Evolutionary conservation across 2,113 vertebrate species (phyloP), one percentile per base, ranked within the genome.

Genomic region (Chloebia gouldiae): DNA sequence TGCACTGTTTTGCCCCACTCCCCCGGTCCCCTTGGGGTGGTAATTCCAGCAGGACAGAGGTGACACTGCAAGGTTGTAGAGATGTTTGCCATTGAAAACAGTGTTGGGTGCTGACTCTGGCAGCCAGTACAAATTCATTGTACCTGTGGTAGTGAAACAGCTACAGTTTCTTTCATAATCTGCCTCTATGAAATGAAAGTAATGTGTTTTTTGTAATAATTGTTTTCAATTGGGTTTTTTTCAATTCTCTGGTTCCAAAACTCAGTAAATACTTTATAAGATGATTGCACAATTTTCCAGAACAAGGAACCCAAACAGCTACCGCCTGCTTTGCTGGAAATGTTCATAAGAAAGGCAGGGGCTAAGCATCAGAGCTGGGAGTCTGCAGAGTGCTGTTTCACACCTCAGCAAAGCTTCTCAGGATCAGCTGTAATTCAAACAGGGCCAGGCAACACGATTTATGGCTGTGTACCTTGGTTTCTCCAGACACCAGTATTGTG

Each of bases 121-220:
- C 56, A 30, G 28, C 24, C 2, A 0, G 4, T 21, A 40, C 14
- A 23, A 44, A 56, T 40, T 35, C 15, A 2, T 63, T 22, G 3
- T 44, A 35, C 47, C 39, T 27, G 6, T 28, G 9, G 60, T 15
- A 40, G 40, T 60, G 49, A 77, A 68, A 39, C 16, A n/a, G 59
- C 40, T 50, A 19, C 25, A 6, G 5, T n/a, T 80, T 24, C 71
- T 91, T 80, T 91, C 61, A n/a, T 71, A 27, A 49, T 50, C 19
- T 49, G 42, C 64, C n/a, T 56, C 69, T 33, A 28, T 30, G 28
- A 84, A 78, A 27, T 44, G 20, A 60, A 93, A 77, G 15, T 28
- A 15, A 49, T n/a, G 21, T 1, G 25, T 0, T 1, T 27, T 70
- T 17, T 27, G 39, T 25, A 47, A 14, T 33, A 54, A 15, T 8